phyloP scores from a whole-genome alignment of 1,140 invertebrate species.

The Oppia nitens region DNA sequence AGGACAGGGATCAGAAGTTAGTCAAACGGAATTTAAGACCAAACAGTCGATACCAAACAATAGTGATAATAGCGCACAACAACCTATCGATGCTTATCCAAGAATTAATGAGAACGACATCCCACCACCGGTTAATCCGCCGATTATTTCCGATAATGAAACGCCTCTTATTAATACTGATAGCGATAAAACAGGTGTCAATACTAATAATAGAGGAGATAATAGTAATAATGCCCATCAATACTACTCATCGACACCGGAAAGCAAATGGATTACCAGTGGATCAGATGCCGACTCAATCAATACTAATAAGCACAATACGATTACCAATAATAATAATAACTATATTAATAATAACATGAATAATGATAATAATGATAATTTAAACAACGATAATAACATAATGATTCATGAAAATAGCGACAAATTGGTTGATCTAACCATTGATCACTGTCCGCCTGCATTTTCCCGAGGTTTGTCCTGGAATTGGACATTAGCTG shows the following conservation, averaged over 20 bases:
- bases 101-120: neutral
- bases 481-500: conserved; percentile 70
- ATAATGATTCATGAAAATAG: neutral
- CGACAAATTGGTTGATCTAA: neutral
- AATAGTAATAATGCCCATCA: neutral
- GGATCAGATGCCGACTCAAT: neutral
- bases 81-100: neutral
- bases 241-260: neutral
- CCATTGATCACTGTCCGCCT: conserved; percentile 40
- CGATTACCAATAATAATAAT: neutral
- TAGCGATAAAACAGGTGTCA: neutral
- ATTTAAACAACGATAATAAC: neutral
- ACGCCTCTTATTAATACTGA: neutral
- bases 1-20: neutral
- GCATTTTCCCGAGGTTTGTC: conserved; percentile 52
- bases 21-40: too few relatives aligned
- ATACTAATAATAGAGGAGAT: neutral
- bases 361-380: neutral
- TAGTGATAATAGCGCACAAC: too few relatives aligned
- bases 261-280: neutral
- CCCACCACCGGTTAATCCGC: neutral
- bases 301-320: neutral
- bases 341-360: neutral
- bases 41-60: too few relatives aligned
- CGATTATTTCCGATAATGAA: neutral